Percentiles rank a stretch among this genome's conserved stretches.
Evolutionary conservation across 92 coral and sea anemone genomes (phyloP).

Genomic region (Chrysogorgia sp.): DNA sequence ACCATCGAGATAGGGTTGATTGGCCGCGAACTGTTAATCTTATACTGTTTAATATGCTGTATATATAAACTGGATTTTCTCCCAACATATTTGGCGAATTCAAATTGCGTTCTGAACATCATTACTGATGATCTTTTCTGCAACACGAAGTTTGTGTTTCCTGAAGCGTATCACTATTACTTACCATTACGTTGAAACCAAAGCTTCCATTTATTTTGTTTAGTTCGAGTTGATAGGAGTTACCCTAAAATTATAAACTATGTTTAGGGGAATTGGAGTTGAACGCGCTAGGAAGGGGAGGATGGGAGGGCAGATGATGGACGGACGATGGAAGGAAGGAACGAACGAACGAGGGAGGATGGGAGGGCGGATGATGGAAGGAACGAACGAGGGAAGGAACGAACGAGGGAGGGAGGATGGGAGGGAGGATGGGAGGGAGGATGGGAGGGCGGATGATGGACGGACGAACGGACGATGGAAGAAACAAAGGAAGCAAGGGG

Average conservation of each 20-base stretch:
- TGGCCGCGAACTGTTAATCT: too few relatives aligned
- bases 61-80: too few relatives aligned
- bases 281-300: not conserved
- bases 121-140: not conserved
- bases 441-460: not conserved
- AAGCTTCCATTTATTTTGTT: slow-evolving; percentile 87
- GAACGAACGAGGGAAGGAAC: not conserved
- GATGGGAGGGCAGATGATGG: not conserved
- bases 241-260: slow-evolving; percentile 62
- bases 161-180: too few relatives aligned
- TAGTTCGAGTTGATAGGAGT: slow-evolving; percentile 85
- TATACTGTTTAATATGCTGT: too few relatives aligned
- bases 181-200: slow-evolving; percentile 93
- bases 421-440: not conserved
- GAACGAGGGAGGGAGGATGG: not conserved
- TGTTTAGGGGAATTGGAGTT: not conserved
- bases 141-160: not conserved
- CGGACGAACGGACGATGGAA: not conserved
- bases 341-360: not conserved
- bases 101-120: too few relatives aligned
- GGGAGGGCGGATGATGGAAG: not conserved
- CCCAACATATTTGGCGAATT: too few relatives aligned
- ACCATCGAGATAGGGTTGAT: too few relatives aligned
- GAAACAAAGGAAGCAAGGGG: too few relatives aligned
- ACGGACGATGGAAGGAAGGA: too few relatives aligned